Percentiles rank a stretch among this genome's conserved stretches.
These are phyloP conservation scores for Drosophila virilis DNA, from an alignment of 1,140 invertebrate species.

Conservation along the genomic window DNA sequence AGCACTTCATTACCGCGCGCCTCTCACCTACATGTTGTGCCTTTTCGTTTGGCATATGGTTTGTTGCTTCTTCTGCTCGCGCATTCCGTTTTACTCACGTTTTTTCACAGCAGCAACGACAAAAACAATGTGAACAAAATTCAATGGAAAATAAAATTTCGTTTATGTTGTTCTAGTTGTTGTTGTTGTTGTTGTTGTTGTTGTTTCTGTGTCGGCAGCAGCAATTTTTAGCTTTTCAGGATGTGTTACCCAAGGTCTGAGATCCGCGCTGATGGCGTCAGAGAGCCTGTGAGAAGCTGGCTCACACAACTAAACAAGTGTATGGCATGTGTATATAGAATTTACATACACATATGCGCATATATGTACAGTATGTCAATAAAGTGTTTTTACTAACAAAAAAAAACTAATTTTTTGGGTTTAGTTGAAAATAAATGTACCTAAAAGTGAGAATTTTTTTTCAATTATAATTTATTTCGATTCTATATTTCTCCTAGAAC, in stretches of 20 bases:
- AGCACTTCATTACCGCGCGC: not conserved
- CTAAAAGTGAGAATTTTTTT: too few relatives aligned
- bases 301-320: too few relatives aligned
- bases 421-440: too few relatives aligned
- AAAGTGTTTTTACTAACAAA: too few relatives aligned
- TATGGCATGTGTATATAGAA: constrained; percentile 29
- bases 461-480: too few relatives aligned
- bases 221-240: constrained; percentile 53
- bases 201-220: constrained; percentile 29
- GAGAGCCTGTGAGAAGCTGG: not conserved
- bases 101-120: constrained; percentile 44
- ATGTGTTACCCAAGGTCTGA: constrained; percentile 48
- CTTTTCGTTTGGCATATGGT: constrained; percentile 56
- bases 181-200: constrained; percentile 16
- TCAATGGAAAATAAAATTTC: constrained; percentile 74
- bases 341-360: constrained; percentile 23
- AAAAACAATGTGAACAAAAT: constrained; percentile 72
- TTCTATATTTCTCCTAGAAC: too few relatives aligned
- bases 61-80: constrained; percentile 64
- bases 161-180: constrained; percentile 17
- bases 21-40: not conserved
- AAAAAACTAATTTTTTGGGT: too few relatives aligned
- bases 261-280: not conserved
- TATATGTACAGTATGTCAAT: too few relatives aligned
- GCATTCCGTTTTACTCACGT: constrained; percentile 71